Base-by-base conservation (phyloP, 2,888 invertebrate species). In the Xanthorhoe designata region DNA sequence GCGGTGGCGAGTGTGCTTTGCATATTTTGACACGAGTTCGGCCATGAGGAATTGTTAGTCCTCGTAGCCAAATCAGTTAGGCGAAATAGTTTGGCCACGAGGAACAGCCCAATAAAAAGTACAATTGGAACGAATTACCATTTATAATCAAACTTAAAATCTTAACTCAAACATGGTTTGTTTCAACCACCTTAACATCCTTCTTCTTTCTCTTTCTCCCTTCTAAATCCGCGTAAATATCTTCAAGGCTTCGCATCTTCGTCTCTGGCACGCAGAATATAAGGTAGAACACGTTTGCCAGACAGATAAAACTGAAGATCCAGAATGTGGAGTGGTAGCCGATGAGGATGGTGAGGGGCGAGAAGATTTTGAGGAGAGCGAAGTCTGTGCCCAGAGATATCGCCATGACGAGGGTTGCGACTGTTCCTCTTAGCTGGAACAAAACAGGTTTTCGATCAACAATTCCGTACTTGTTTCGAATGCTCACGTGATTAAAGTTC, bases 231-330 rank as follows among this genome's bases (percentile, higher is more conserved):
- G 96, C 95, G 84, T 98, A 98, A 78, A 99, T 98, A 74, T 98
- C 98, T 86, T 98, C 98, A 63, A 99, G 93, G 55, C 96, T 96
- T 81, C 97, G 96, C 75, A 98, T 98, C 82, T 97, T 97, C 0
- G 99, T 99, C 90, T 99, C 99, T 1, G 99, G 99, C n/a, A 99
- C 97, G 82, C 94, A 97, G 77, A 96, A 90, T 71, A 96, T 95
- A 0, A 97, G 96, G 89, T 98, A 98, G 78, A 97, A 92, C n/a
- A 98, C 91, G 62, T 97, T 96, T 0, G 95, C 68, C 0, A 96
- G 82, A 79, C 97, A 97, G 69, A 97, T 94, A 3, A 91, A 74
- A 8, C 96, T 96, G 88, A 98, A 99, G 52, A 97, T 78, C 96
- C 97, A 97, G 89, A 98, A 99, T 0, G 96, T 96, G 29, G 95